Conservation (phyloP, 2,888 invertebrate species). For the Sinelater perroti region DNA sequence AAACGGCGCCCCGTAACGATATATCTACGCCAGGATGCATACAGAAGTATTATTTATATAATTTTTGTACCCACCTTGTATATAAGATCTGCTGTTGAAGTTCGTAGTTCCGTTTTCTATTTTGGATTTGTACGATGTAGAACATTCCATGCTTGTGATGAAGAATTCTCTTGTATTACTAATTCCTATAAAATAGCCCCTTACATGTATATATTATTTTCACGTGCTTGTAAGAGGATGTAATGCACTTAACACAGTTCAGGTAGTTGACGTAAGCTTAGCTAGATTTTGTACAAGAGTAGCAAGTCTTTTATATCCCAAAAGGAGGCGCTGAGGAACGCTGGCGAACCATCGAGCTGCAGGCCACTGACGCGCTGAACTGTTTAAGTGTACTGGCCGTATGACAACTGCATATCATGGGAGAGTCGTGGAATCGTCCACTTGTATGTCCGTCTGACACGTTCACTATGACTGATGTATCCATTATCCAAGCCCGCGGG, state of each 20-base stretch:
- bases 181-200: constrained; percentile 38
- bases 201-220: constrained; percentile 37
- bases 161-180: constrained; percentile 35
- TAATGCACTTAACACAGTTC: constrained; percentile 55
- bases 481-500: constrained; percentile 60
- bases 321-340: background rate
- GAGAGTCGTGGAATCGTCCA: constrained; percentile 58
- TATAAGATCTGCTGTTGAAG: constrained; percentile 36
- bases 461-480: constrained; percentile 62
- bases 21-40: constrained; percentile 10
- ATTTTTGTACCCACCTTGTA: constrained; percentile 38
- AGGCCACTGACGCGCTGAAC: constrained; percentile 37
- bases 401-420: constrained; percentile 58
- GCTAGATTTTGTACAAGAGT: constrained; percentile 18
- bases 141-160: constrained; percentile 39
- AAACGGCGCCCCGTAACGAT: constrained; percentile 12
- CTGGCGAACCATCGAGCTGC: background rate
- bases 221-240: constrained; percentile 42
- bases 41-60: constrained; percentile 23
- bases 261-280: constrained; percentile 44
- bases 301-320: constrained; percentile 24
- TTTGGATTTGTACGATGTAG: constrained; percentile 37
- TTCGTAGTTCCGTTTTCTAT: constrained; percentile 37
- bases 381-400: constrained; percentile 45
- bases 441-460: constrained; percentile 59